phyloP scores from a whole-genome alignment of 2,113 vertebrate species.

The Pitta sordida region DNA sequence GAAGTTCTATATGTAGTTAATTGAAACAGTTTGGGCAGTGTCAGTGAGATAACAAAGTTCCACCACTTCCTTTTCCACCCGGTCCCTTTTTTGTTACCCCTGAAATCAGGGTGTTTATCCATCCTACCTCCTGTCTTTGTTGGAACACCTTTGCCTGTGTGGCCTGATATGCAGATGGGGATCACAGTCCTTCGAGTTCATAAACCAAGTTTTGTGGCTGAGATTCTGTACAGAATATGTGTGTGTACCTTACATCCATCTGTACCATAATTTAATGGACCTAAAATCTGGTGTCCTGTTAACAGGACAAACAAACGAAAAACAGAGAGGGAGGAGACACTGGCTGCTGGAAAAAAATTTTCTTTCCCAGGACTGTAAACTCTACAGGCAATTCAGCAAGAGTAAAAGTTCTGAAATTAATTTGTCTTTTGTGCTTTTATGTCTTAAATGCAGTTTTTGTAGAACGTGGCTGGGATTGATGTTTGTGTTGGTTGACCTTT shows the following conservation, averaged over 20 bases:
- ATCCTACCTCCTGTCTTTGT: fast-evolving
- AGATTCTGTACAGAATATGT: neutral
- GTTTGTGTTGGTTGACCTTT: neutral
- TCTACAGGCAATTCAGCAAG: neutral
- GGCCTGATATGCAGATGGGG: neutral
- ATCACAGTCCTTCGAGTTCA: neutral
- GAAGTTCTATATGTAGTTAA: neutral
- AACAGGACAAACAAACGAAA: neutral
- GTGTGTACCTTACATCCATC: neutral
- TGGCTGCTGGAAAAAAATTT: neutral
- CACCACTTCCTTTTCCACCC: neutral
- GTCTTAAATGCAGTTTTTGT: neutral
- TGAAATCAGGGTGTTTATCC: neutral
- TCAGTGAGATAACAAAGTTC: no score
- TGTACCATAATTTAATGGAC: neutral
- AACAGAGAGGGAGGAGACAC: neutral
- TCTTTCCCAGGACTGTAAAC: neutral
- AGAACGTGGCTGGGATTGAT: neutral
- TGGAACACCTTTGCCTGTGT: neutral
- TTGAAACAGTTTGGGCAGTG: neutral
- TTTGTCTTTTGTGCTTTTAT: neutral
- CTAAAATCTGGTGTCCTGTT: neutral
- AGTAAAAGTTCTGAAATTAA: neutral
- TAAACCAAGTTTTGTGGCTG: neutral
- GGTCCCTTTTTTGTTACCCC: neutral